Percentiles rank a stretch among this genome's conserved stretches.
Conservation (phyloP, 2,888 invertebrate genomes). For the Drosophila anomalata region DNA sequence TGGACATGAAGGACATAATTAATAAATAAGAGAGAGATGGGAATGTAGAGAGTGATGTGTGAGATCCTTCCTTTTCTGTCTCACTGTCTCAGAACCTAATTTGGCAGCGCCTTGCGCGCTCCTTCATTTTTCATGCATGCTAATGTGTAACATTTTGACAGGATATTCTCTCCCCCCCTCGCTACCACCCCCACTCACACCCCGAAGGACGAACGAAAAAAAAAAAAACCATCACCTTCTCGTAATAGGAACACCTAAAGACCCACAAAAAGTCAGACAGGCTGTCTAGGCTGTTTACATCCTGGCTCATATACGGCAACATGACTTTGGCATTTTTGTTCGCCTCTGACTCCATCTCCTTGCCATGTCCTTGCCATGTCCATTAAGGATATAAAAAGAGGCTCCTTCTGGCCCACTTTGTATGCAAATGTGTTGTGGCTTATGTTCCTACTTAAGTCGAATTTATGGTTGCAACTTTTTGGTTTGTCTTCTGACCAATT, state of each 20-base stretch:
- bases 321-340: constrained; percentile 32
- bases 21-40: not conserved
- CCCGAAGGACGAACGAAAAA: not conserved
- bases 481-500: constrained; percentile 34
- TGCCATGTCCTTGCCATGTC: not conserved
- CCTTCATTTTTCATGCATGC: constrained; percentile 76
- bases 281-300: constrained; percentile 40
- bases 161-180: constrained; percentile 19
- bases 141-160: constrained; percentile 74
- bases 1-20: not conserved
- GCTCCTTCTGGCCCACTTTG: constrained; percentile 23
- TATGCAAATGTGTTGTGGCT: constrained; percentile 42
- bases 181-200: too few species aligned
- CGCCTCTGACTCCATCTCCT: too few species aligned
- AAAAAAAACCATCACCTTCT: not conserved
- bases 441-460: constrained; percentile 38
- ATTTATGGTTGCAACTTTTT: constrained; percentile 39
- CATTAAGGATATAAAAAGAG: not conserved
- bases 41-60: not conserved
- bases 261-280: constrained; percentile 25
- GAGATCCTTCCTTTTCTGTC: constrained; percentile 15
- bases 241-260: constrained; percentile 11
- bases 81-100: constrained; percentile 59
- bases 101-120: constrained; percentile 67
- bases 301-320: constrained; percentile 31